Base-by-base conservation (phyloP, 2,113 vertebrate species). In the Trichechus manatus region DNA sequence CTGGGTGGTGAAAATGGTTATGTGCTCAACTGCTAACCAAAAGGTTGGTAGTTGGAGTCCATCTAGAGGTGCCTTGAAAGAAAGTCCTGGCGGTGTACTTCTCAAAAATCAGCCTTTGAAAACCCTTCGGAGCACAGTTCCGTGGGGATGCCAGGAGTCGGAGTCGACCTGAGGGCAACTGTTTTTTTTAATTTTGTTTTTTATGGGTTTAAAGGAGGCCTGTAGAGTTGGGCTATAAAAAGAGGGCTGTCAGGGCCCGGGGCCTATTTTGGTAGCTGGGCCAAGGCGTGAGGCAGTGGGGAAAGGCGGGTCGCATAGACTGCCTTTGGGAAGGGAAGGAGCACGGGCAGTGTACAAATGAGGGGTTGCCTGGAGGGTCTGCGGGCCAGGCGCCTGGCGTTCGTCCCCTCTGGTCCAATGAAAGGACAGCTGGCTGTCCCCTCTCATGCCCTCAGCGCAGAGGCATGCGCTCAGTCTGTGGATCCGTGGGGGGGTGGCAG, bases 191-290 rank as follows among this genome's bases (percentile, higher is more conserved):
- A 1, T 64, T 19, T 72, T 7, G 47, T 36, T 20, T 36, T 72
- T 36, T 78, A 97, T 85, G 95, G 91, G 79, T 97, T 96, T 91
- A 87, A 96, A 94, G 95, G 97, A 97, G 78, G 72, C 93, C 95
- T 81, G 92, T 1, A 0, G 64, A 47, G 64, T 74, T 79, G 33
- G 85, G 92, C 94, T 87, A 84, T 63, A 94, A 95, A 95, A 56
- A 92, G 91, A n/a, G 11, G 0, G 0, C 36, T 97, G 87, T 87
- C 95, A 86, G 91, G 86, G 36, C 8, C 4, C 1, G 0, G 81
- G 93, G 6, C 23, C 75, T 70, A 9, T 91, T 90, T 64, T 53
- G 93, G 93, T 64, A 92, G 94, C 88, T 19, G 0, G 29, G 63
- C 78, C 84, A 66, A 56, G 6, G 89, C 87, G 96, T 96, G 22